Evolutionary conservation across 1,140 invertebrate species (phyloP).

Genomic region (Drosophila asahinai): DNA sequence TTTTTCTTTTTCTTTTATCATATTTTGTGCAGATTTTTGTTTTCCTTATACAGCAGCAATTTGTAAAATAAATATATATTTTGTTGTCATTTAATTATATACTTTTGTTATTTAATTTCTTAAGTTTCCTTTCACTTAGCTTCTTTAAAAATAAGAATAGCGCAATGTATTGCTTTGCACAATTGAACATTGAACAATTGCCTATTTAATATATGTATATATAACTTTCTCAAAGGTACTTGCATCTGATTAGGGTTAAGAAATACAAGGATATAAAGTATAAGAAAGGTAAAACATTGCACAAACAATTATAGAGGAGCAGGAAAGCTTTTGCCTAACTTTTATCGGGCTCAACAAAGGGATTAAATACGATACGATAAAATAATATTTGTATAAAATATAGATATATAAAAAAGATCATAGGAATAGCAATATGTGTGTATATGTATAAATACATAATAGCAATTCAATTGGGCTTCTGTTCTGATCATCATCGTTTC

Average conservation of each 20-base stretch:
- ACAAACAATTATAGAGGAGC: constrained; percentile 23
- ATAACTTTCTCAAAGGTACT: constrained; percentile 48
- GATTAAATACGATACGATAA: constrained; percentile 19
- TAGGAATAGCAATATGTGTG: constrained; percentile 29
- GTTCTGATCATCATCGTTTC: constrained; percentile 14
- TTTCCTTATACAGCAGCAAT: constrained; percentile 47
- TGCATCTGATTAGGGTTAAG: constrained; percentile 42
- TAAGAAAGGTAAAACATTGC: constrained; percentile 5
- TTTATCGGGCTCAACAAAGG: constrained; percentile 20
- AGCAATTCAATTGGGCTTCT: constrained; percentile 48
- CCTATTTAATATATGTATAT: constrained; percentile 29
- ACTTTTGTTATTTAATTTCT: constrained; percentile 35
- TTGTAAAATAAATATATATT: constrained; percentile 60
- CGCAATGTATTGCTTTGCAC: constrained; percentile 67
- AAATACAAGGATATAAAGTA: constrained; percentile 13
- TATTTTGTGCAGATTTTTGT: constrained; percentile 54
- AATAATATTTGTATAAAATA: constrained; percentile 32
- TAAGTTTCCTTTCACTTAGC: constrained; percentile 52
- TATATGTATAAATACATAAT: constrained; percentile 47
- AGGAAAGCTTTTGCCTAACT: background rate
- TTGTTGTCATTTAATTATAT: constrained; percentile 34
- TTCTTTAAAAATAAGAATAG: constrained; percentile 62
- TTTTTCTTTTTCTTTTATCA: constrained; percentile 34
- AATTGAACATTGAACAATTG: constrained; percentile 55
- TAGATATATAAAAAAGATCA: constrained; percentile 40